Evolutionary conservation across 2,113 vertebrate species (phyloP).

Genomic region (Narcine bancroftii): DNA sequence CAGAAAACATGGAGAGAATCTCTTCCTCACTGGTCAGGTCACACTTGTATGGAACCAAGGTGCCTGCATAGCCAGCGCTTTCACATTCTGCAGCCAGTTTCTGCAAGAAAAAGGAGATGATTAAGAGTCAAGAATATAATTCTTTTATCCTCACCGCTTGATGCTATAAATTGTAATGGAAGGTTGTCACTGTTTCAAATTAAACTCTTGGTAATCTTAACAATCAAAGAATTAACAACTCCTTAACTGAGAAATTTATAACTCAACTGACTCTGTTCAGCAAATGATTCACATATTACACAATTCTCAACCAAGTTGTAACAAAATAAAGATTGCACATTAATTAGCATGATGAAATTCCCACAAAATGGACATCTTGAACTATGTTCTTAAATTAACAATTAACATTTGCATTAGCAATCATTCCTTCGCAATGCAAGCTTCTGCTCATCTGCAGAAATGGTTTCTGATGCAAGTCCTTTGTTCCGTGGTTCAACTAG

Average conservation of each 20-base stretch:
- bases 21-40: constrained; percentile 90
- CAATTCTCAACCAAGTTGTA: background rate
- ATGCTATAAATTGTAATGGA: background rate
- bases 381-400: background rate
- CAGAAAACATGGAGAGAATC: constrained; percentile 95
- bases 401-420: background rate
- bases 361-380: background rate
- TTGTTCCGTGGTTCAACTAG: background rate
- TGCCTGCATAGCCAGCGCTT: constrained; percentile 82
- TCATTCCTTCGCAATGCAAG: background rate
- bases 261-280: background rate
- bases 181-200: background rate
- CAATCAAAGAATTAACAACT: no score
- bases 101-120: constrained; percentile 50
- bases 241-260: background rate
- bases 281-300: background rate
- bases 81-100: constrained; percentile 88
- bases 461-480: background rate
- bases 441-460: background rate
- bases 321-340: background rate
- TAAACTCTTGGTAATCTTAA: background rate
- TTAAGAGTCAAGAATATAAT: background rate
- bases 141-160: background rate
- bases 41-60: constrained; percentile 86
- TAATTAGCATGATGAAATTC: no score